Conservation (phyloP, 2,888 invertebrate species). For the Melipona beecheii region DNA sequence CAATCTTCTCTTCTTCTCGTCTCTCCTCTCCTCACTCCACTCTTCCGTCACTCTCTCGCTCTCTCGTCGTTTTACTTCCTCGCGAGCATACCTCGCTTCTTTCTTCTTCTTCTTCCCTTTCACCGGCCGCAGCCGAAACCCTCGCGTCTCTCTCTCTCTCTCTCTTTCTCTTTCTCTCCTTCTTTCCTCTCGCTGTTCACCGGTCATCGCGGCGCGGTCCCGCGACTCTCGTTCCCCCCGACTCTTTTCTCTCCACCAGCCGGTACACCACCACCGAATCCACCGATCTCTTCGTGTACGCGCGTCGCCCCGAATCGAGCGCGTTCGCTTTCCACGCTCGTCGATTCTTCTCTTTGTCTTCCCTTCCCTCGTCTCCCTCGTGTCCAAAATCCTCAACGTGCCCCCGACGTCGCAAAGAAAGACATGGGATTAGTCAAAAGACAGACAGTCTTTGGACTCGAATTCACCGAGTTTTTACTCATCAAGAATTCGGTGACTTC, state of each 20-base stretch:
- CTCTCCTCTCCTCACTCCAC: background rate
- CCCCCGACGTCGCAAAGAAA: too few species aligned
- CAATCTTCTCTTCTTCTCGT: constrained; percentile 35
- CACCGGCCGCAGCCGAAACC: background rate
- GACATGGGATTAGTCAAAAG: too few species aligned
- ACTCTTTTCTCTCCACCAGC: background rate
- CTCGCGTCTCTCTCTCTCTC: background rate
- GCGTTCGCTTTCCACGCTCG: too few species aligned
- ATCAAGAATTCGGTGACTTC: too few species aligned
- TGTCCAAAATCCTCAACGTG: too few species aligned
- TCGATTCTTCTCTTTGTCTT: background rate
- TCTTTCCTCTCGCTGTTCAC: background rate
- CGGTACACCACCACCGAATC: background rate
- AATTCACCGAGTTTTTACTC: too few species aligned
- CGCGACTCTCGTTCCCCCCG: background rate
- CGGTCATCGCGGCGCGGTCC: constrained; percentile 17
- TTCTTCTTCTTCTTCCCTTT: constrained; percentile 7
- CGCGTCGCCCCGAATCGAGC: background rate
- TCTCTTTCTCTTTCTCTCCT: background rate
- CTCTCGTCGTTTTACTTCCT: constrained; percentile 35
- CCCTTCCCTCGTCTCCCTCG: too few species aligned
- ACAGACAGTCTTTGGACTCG: too few species aligned
- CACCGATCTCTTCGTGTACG: background rate
- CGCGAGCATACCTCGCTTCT: background rate
- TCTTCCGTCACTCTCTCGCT: background rate